Evolutionary conservation across 1,140 invertebrate species (phyloP), one percentile per base, ranked within the genome.

Genomic region (Grapholita molesta): DNA sequence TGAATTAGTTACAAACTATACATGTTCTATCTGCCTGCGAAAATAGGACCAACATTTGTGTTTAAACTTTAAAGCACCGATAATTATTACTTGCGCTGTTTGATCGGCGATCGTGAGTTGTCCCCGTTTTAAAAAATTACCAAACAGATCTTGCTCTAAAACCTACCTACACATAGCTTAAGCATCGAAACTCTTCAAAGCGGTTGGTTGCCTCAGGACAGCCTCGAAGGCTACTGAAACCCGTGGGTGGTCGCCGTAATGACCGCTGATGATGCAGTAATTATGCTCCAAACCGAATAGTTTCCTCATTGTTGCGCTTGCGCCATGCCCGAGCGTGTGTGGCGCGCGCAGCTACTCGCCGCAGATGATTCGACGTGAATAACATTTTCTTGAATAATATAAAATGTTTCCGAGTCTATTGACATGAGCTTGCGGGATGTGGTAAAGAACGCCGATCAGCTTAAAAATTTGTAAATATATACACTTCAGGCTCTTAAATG

Each of bases 251-350:
- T 70, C 64, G 75, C 32, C 53, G 78, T 86, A 86, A 86, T 82
- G 84, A 85, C 78, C 71, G 55, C 70, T 78, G 82, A 82, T 82
- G 83, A 83, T 79, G 76, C 70, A 48, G 77, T 86, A 86, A 88
- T 88, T 86, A 88, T 78, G 79, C 79, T 79, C 72, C 69, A 82
- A 78, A 80, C 74, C 76, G 72, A 80, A 79, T 82, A 83, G 78
- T 84, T 84, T 78, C 83, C 74, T 83, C 77, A 82, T 81, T 81
- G 83, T 88, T 86, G 76, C 78, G 72, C 74, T 88, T 86, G 76
- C 78, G 72, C 74, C 74, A 80, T 72, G 66, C 66, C 73, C 74
- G 75, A 74, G 70, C 74, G 83, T 84, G 85, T 88, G 84, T 81
- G 82, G 83, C 69, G 38, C 33, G 25, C 55, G 66, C 57, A 32